A percentile compares a stretch with the other conserved stretches of the same genome.
These are phyloP conservation scores for Monarcha castaneiventris DNA, from an alignment of 2,113 vertebrate genomes.

Conservation along the genomic window DNA sequence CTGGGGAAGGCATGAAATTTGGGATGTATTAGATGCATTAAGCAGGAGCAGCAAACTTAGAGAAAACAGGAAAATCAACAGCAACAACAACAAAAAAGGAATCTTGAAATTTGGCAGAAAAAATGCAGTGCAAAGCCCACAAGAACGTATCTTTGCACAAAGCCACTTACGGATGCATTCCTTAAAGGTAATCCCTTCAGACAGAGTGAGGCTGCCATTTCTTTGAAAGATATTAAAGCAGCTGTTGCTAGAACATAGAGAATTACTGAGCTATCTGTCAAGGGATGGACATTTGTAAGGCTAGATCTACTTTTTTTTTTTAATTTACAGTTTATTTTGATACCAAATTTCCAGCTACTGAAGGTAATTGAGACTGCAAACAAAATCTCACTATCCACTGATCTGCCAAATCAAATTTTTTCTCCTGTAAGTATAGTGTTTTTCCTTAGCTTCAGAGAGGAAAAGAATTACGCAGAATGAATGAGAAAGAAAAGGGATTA, in stretches of 20 bases:
- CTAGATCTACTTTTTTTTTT: not conserved
- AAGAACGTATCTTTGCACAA: not conserved
- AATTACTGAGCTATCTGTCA: not conserved
- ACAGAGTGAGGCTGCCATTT: slow-evolving; percentile 19
- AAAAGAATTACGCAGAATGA: slow-evolving; percentile 12
- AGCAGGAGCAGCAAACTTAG: not conserved
- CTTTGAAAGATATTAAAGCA: slow-evolving; percentile 39
- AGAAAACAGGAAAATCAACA: not conserved
- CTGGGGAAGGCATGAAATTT: not conserved
- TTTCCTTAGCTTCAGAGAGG: slow-evolving; percentile 18
- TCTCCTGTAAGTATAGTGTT: not conserved
- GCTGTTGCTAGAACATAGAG: slow-evolving; percentile 17
- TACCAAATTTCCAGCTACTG: not conserved
- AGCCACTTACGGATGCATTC: not conserved
- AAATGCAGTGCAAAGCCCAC: not conserved
- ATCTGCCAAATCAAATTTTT: slow-evolving; percentile 48
- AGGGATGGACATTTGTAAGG: not conserved
- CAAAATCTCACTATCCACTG: slow-evolving; percentile 31
- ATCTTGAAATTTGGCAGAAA: not conserved
- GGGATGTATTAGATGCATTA: not conserved
- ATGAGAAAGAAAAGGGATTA: slow-evolving; percentile 18
- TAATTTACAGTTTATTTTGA: slow-evolving; percentile 24
- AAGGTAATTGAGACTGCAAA: slow-evolving; percentile 49
- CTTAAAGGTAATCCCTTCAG: slow-evolving; percentile 34
- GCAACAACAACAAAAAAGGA: not conserved